Evolutionary conservation across 2,888 invertebrate species (phyloP).

Genomic region (Helleia helle): DNA sequence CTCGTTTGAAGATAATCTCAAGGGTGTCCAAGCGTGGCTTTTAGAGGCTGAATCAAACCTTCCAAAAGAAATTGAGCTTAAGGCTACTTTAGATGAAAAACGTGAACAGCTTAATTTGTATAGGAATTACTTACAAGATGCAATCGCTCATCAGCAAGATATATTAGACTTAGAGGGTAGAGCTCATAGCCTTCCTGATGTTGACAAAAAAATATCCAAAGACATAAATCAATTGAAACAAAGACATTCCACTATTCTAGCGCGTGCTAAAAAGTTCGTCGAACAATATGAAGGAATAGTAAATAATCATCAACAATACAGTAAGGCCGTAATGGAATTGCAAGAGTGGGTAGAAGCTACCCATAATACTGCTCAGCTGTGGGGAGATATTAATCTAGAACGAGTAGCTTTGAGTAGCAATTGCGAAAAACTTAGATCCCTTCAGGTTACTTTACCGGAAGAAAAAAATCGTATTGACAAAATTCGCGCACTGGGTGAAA

Average conservation of each 20-base stretch:
- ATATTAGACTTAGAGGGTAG: conserved; percentile 86
- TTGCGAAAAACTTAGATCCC: conserved; percentile 86
- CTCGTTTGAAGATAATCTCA: conserved; percentile 90
- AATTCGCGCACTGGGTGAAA: conserved; percentile 88
- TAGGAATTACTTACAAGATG: conserved; percentile 86
- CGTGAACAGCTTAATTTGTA: conserved; percentile 90
- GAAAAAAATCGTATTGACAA: conserved; percentile 88
- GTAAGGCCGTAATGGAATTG: conserved; percentile 88
- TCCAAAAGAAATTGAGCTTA: conserved; percentile 84
- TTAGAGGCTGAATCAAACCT: conserved; percentile 82
- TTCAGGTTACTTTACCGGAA: conserved; percentile 85
- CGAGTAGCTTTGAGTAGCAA: conserved; percentile 89
- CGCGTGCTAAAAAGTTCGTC: conserved; percentile 83
- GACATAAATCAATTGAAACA: conserved; percentile 80
- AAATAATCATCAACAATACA: conserved; percentile 90
- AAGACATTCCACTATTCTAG: conserved; percentile 81
- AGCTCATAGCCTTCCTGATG: conserved; percentile 85
- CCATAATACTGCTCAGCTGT: conserved; percentile 84
- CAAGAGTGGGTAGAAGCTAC: conserved; percentile 92
- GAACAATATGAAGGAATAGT: conserved; percentile 91
- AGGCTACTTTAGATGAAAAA: conserved; percentile 92
- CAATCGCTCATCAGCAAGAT: conserved; percentile 88
- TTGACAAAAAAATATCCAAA: conserved; percentile 81
- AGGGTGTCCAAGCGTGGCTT: conserved; percentile 86
- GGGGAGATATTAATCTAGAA: conserved; percentile 89